Evolutionary conservation across 2,113 vertebrate genomes (phyloP).

Genomic region (Rhea pennata): DNA sequence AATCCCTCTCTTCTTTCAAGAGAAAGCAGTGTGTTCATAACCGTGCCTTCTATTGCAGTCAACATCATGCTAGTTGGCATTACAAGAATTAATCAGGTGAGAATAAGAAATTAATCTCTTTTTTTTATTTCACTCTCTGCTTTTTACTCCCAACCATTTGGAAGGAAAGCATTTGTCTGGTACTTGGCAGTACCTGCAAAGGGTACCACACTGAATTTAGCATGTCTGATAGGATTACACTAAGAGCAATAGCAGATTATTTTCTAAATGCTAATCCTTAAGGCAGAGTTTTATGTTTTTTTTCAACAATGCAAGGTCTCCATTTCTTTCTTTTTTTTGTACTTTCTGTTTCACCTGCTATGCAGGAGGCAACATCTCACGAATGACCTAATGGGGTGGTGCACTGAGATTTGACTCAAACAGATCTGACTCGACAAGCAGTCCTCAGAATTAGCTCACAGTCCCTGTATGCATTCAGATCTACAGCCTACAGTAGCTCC

Average conservation of each 20-base stretch:
- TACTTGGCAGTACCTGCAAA: constrained; percentile 3
- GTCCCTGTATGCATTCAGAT: constrained; percentile 38
- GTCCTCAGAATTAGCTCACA: constrained; percentile 64
- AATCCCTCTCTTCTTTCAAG: neutral
- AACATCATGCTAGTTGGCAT: neutral
- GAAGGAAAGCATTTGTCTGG: neutral
- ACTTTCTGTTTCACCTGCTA: constrained; percentile 30
- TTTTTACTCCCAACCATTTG: constrained; percentile 29
- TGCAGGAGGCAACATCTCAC: neutral
- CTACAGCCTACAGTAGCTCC: constrained; percentile 42
- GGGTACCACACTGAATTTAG: constrained; percentile 25
- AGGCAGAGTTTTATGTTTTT: constrained; percentile 31
- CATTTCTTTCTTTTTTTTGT: neutral
- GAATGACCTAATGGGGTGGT: neutral
- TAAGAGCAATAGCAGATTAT: constrained; percentile 31
- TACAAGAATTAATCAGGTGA: neutral
- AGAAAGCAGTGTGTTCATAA: neutral
- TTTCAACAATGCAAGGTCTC: constrained; percentile 26
- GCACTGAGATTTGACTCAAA: constrained; percentile 48
- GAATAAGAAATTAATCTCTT: constrained; percentile 17
- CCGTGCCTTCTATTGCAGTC: neutral
- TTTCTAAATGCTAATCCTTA: constrained; percentile 36
- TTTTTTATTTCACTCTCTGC: neutral
- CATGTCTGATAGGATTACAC: constrained; percentile 39
- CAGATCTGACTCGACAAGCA: constrained; percentile 59